Evolutionary conservation across 2,888 invertebrate genomes (phyloP), one percentile per base, ranked within the genome.

Genomic region (Scotopteryx bipunctaria): DNA sequence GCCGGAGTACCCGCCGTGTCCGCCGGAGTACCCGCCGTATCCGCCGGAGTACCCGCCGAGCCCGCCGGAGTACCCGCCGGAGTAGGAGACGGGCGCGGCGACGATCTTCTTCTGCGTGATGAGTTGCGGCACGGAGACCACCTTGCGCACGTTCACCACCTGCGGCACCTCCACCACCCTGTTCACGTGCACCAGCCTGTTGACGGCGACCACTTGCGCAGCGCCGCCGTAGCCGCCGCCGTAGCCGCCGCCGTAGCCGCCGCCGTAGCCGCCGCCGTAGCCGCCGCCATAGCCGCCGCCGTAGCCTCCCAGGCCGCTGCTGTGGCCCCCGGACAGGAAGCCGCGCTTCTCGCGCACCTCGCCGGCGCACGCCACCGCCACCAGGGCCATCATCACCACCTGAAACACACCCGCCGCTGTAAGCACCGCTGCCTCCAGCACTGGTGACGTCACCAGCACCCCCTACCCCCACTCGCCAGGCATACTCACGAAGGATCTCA

Each of bases 401-500:
- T 67, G 61, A 13, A 15, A 59, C 35, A 43, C 11, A 13, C 11
- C 9, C 15, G 13, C 17, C n/a, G n/a, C 35, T 35, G 29, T 48
- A 42, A 8, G 9, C 9, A 5, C 1, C 15, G 8, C 3, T 3
- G 2, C n/a, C 2, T 11, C 13, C 17, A 17, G 25, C 23, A 23
- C 11, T n/a, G n/a, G n/a, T n/a, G n/a, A n/a, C n/a, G n/a, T n/a
- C n/a, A n/a, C n/a, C n/a, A n/a, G n/a, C 42, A 14, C 37, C 5
- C 29, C 1, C 23, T 1, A n/a, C 50, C 14, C 32, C 5, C 23
- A 5, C 8, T 1, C 6, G 6, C 11, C 29, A 5, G 5, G n/a
- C n/a, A 51, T 67, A 79, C 79, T 78, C 51, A 80, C 78, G 46
- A 76, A 71, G 59, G 64, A 58, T 51, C 69, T 78, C 79, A 80